Evolutionary conservation across 2,888 invertebrate genomes (phyloP), one percentile per base, ranked within the genome.

Genomic region (Agonopterix alstromeriana): DNA sequence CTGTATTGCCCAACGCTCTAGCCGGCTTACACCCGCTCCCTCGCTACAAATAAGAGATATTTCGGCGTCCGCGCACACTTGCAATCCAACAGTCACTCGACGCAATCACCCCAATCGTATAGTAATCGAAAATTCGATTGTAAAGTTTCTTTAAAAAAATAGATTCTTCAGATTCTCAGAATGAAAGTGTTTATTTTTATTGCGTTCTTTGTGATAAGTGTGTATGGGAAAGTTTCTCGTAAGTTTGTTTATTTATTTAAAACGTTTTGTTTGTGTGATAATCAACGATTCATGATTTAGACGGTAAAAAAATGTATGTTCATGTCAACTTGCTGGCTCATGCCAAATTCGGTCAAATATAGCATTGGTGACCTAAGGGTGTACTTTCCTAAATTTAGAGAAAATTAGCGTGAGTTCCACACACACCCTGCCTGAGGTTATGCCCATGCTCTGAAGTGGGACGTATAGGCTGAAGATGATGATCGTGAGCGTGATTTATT

Each of bases 41-140:
- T 65, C 55, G 64, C 68, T 85, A 86, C 86, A 86, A 85, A 86
- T 84, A 85, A 70, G 71, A 68, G 64, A 60, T 64, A 63, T 65
- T 75, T 76, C 66, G 78, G 73, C 77, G 72, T 65, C 55, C 52
- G 70, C 72, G 77, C 72, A 68, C 87, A 86, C 70, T 86, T 73
- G 59, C 63, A 54, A 50, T 56, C 57, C 57, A 54, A 53, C 70
- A 54, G 62, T 65, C 74, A 63, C 61, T 65, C 71, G 65, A 61
- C 58, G 65, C 62, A 57, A 59, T 46, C 38, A 45, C 35, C n/a
- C 8, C 14, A 42, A 42, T 12, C 9, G 36, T 35, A 40, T 41
- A 27, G 27, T 40, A 12, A 42, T 10, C 10, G 40, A 46, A 35
- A 36, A 44, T 49, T 43, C 45, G 12, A 14, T 38, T 9, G 4